Evolutionary conservation across 1,140 invertebrate species (phyloP), one percentile per base, ranked within the genome.

Genomic region (Sminthurinus signatus): DNA sequence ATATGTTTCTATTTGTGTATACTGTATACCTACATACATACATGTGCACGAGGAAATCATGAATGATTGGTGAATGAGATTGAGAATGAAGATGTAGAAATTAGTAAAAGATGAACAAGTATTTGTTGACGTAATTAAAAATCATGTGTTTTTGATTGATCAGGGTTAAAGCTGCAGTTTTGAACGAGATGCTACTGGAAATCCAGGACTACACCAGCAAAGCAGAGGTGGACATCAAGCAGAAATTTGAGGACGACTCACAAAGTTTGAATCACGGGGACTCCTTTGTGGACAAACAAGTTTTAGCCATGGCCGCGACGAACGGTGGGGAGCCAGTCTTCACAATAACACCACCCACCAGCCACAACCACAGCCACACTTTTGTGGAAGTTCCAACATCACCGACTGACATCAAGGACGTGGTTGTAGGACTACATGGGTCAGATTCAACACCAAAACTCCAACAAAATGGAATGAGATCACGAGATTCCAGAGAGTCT

Each of bases 401-500:
- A 12, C n/a, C 57, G 23, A 8, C 4, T 17, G 39, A 60, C 5
- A 28, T 60, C 39, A n/a, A 23, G 3, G 31, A 58, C 10, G 15
- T 58, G 28, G 57, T 60, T n/a, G 51, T 65, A 17, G 64, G 58
- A 1, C 31, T 64, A 2, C 43, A 64, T 23, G 46, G 3, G 1
- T 64, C 62, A 8, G 62, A 64, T 32, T 48, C 62, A 17, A 31
- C 62, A 39, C 43, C 43, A 1, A 64, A 64, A 28, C 44, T 48
- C 28, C 55, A 60, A 23, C 23, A 23, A 19, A 61, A 61, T 23
- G 64, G 64, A 5, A 60, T 65, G 64, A 52, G 64, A 29, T 62
- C 59, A 39, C 51, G 64, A 12, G 68, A 69, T 19, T 69, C 68
- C 14, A 39, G 68, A 15, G 60, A 61, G 27, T 69, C 68, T 5